A percentile compares a stretch with the other conserved stretches of the same genome.
Evolutionary conservation across 1,140 invertebrate species (phyloP).

Genomic region (Liolophura sinensis): DNA sequence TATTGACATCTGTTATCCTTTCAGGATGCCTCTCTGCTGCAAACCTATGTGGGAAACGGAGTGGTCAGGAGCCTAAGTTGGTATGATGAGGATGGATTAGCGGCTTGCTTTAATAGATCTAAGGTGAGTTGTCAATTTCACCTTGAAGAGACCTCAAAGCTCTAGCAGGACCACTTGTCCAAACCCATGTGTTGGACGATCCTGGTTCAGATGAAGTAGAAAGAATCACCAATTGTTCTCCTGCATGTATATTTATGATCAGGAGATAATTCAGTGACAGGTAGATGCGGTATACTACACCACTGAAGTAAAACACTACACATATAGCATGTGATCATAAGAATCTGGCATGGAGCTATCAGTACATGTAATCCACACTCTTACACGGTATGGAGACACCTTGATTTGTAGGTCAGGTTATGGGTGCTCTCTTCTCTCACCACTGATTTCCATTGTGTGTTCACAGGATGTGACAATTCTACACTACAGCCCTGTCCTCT

Average conservation of each 20-base stretch:
- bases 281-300: too few relatives aligned
- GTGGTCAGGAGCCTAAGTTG: conserved; percentile 62
- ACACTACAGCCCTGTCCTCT: conserved; percentile 58
- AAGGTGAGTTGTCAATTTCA: conserved; percentile 54
- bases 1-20: conserved; percentile 5
- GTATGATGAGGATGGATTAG: conserved; percentile 60
- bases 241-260: too few relatives aligned
- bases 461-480: conserved; percentile 62
- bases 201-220: too few relatives aligned
- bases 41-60: conserved; percentile 65
- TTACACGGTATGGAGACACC: neutral
- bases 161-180: too few relatives aligned
- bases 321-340: too few relatives aligned
- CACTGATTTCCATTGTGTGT: neutral
- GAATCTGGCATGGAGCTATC: too few relatives aligned
- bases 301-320: too few relatives aligned
- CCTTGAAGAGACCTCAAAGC: too few relatives aligned
- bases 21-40: conserved; percentile 64
- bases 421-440: neutral
- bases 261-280: too few relatives aligned
- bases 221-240: too few relatives aligned
- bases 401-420: neutral
- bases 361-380: too few relatives aligned
- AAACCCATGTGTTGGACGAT: too few relatives aligned
- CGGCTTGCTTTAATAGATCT: conserved; percentile 62